These are phyloP conservation scores for Harpalus rubripes DNA, from an alignment of 2,888 invertebrate species.

Conservation along the genomic window DNA sequence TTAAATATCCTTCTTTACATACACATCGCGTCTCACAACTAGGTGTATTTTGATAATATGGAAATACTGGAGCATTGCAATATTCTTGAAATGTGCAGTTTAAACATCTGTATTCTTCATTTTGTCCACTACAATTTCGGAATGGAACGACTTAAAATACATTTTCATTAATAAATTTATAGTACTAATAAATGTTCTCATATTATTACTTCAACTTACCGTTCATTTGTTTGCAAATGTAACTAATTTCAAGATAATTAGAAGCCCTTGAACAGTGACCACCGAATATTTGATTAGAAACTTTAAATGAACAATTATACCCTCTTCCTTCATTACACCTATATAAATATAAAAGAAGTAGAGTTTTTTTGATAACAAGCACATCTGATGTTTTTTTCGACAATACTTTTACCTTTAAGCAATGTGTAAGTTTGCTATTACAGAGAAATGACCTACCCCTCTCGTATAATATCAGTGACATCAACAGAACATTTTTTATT, in stretches of 20 bases:
- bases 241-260: slow-evolving; percentile 47
- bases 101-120: neutral
- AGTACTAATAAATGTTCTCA: too few relatives aligned
- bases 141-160: too few relatives aligned
- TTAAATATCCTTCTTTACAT: slow-evolving; percentile 11
- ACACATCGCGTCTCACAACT: slow-evolving; percentile 34
- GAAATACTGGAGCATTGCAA: neutral
- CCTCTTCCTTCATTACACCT: neutral
- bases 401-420: too few relatives aligned
- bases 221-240: slow-evolving; percentile 21
- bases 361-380: too few relatives aligned
- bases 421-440: too few relatives aligned
- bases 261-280: neutral
- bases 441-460: neutral
- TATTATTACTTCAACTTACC: neutral
- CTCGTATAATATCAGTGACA: neutral
- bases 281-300: neutral
- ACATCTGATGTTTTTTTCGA: slow-evolving; percentile 4
- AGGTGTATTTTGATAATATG: neutral
- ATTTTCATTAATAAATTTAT: too few relatives aligned
- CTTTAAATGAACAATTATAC: slow-evolving; percentile 5
- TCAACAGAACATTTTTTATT: slow-evolving; percentile 24
- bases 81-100: neutral
- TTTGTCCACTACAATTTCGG: neutral
- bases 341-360: neutral